These are phyloP conservation scores for Brachyptera risi DNA, from an alignment of 2,888 invertebrate genomes.

Conservation along the genomic window DNA sequence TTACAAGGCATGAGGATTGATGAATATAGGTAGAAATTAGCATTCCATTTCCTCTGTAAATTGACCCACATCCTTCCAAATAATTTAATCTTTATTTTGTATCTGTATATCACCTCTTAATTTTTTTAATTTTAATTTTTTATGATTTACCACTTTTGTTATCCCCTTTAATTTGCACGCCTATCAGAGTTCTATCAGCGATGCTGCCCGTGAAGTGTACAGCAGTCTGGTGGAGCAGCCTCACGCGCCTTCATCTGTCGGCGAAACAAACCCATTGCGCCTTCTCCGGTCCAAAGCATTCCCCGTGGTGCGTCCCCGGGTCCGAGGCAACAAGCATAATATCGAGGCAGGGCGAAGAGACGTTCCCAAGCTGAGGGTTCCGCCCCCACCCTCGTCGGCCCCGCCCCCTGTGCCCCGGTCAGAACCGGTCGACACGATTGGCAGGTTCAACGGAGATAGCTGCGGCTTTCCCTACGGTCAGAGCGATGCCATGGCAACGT, in stretches of 20 bases:
- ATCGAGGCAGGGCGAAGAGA: background rate
- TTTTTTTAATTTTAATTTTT: conserved; percentile 31
- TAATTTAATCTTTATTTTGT: conserved; percentile 31
- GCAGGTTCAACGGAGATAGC: too few species aligned
- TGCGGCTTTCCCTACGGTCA: background rate
- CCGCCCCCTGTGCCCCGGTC: conserved; percentile 37
- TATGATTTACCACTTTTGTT: conserved; percentile 40
- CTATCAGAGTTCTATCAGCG: conserved; percentile 72
- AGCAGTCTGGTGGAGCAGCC: conserved; percentile 79
- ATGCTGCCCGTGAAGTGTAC: conserved; percentile 90
- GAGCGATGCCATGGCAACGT: background rate
- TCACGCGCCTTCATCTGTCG: conserved; percentile 23
- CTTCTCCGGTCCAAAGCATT: conserved; percentile 57
- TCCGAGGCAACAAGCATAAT: conserved; percentile 50
- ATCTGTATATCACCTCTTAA: conserved; percentile 31
- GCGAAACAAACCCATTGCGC: conserved; percentile 57
- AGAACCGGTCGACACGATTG: too few species aligned
- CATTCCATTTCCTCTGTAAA: conserved; percentile 6
- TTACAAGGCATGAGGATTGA: too few species aligned
- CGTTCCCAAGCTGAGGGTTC: conserved; percentile 36
- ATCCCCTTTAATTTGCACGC: conserved; percentile 36
- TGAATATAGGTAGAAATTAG: too few species aligned
- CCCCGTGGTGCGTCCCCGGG: conserved; percentile 54
- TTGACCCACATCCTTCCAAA: conserved; percentile 24
- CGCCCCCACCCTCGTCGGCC: conserved; percentile 39